Conservation (phyloP, 2,888 invertebrate species). For the Lasius fuliginosus region DNA sequence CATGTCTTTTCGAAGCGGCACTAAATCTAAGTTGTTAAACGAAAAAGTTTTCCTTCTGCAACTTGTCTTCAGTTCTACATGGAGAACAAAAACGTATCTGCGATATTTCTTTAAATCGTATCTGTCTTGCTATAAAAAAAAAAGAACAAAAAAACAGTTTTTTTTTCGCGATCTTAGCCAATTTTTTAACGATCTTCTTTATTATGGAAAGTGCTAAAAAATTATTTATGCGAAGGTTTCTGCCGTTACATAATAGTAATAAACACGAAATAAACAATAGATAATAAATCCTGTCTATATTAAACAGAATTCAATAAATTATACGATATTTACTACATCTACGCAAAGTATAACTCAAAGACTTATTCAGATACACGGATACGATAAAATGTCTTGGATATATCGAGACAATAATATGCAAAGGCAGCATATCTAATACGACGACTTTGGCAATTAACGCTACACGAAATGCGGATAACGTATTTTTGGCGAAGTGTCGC, state of each 20-base stretch:
- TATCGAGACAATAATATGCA: neutral
- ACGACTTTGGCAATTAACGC: neutral
- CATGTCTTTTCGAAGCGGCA: neutral
- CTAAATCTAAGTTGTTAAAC: constrained; percentile 26
- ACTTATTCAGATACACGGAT: neutral
- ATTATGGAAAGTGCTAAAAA: neutral
- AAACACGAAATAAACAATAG: neutral
- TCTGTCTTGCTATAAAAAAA: neutral
- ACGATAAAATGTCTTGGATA: neutral
- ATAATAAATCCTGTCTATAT: neutral
- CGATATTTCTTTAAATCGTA: constrained; percentile 8
- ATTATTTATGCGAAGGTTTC: neutral
- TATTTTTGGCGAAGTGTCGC: neutral
- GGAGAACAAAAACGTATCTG: neutral
- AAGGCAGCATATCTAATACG: neutral
- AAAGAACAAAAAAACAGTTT: neutral
- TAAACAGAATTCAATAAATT: constrained; percentile 4
- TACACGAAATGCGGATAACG: neutral
- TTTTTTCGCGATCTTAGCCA: neutral
- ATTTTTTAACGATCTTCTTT: neutral
- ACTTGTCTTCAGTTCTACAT: neutral
- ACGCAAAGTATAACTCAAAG: neutral
- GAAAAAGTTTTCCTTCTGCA: constrained; percentile 1
- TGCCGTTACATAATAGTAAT: neutral
- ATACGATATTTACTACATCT: neutral